Evolutionary conservation across 2,797 vertebrate species (phyloP).

Genomic region (Rhodeus uyekii): DNA sequence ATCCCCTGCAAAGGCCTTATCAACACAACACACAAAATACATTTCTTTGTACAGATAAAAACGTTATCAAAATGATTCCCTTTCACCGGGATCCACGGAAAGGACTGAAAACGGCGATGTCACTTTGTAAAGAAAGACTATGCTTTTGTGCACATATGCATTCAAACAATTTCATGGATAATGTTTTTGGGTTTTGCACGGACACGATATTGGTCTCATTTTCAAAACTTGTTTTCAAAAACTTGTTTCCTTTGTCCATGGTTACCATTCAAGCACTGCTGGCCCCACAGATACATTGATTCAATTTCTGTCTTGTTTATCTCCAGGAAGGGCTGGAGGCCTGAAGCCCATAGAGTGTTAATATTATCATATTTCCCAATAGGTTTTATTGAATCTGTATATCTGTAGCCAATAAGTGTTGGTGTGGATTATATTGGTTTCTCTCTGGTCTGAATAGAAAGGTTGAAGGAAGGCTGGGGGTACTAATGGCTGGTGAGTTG

Average conservation of each 20-base stretch:
- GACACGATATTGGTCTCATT: too few relatives aligned
- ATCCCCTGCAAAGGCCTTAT: too few relatives aligned
- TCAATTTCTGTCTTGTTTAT: slow-evolving; percentile 43
- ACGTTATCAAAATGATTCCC: too few relatives aligned
- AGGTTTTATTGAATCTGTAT: slow-evolving; percentile 38
- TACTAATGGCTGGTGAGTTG: slow-evolving; percentile 40
- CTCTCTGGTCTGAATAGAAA: slow-evolving; percentile 34
- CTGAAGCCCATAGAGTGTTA: slow-evolving; percentile 20
- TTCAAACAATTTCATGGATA: too few relatives aligned
- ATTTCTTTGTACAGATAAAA: too few relatives aligned
- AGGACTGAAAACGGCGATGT: too few relatives aligned
- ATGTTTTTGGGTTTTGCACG: too few relatives aligned
- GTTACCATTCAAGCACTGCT: slow-evolving; percentile 46
- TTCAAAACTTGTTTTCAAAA: too few relatives aligned
- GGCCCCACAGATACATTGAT: slow-evolving; percentile 52
- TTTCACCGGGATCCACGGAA: too few relatives aligned
- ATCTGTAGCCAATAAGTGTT: slow-evolving; percentile 13
- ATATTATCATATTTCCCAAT: slow-evolving; percentile 18
- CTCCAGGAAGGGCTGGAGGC: slow-evolving; percentile 30
- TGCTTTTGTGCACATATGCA: too few relatives aligned
- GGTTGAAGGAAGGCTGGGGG: slow-evolving; percentile 23
- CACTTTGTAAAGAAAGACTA: too few relatives aligned
- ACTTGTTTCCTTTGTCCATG: slow-evolving; percentile 17
- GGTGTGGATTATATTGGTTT: slow-evolving; percentile 30
- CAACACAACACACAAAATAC: too few relatives aligned